These are phyloP conservation scores for Spinus olivaceus DNA, from an alignment of 2,797 vertebrate species.

Conservation along the genomic window DNA sequence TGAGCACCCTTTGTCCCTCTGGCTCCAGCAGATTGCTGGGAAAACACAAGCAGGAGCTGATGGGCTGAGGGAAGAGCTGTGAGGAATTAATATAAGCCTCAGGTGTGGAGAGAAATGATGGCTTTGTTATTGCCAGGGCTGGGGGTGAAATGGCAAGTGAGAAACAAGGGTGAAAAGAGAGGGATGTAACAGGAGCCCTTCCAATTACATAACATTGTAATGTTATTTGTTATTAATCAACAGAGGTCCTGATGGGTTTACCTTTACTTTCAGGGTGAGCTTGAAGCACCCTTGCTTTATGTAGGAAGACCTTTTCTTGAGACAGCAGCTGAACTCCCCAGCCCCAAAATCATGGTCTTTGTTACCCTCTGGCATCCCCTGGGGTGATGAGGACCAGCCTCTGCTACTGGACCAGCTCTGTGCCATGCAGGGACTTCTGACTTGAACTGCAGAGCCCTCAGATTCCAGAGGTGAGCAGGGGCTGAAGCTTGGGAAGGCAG, in stretches of 20 bases:
- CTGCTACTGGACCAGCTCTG: background rate
- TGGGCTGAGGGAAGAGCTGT: background rate
- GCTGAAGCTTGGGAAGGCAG: background rate
- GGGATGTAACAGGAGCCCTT: background rate
- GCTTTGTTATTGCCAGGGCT: background rate
- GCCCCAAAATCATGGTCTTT: background rate
- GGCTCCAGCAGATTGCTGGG: background rate
- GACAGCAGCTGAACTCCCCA: background rate
- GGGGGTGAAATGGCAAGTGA: background rate
- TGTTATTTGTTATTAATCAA: background rate
- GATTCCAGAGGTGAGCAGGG: background rate
- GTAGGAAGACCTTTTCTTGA: background rate
- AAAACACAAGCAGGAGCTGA: background rate
- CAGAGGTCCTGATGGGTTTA: background rate
- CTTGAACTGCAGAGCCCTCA: background rate
- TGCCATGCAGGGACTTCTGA: background rate
- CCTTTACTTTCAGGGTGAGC: background rate
- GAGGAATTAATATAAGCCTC: background rate
- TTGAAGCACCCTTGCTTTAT: background rate
- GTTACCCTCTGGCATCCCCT: rapidly evolving
- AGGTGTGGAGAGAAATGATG: background rate
- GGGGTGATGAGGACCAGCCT: rapidly evolving
- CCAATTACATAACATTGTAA: too few species aligned
- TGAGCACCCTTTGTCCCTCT: background rate
- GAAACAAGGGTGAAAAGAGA: background rate